Evolutionary conservation across 1,140 invertebrate genomes (phyloP), one percentile per base, ranked within the genome.

Genomic region (Chironomus tepperi): DNA sequence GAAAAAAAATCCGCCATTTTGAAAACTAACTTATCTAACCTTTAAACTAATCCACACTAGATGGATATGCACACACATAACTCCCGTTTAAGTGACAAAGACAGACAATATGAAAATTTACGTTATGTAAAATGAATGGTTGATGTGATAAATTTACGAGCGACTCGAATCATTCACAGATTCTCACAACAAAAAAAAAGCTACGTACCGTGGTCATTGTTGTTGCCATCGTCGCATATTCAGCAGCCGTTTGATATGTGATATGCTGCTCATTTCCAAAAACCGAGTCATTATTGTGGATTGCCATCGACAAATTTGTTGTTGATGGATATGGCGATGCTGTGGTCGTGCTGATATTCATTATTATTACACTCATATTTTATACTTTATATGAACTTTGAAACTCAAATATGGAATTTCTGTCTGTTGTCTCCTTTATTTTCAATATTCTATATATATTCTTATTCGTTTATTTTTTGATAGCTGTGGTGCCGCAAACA

Each of bases 371-470:
- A 57, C 47, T 57, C 12, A 12, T 57, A 57, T 57, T 57, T 57
- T 57, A 57, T 34, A 34, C 24, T 2, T 2, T 34, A 34, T 34
- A 34, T 5, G 24, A 57, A 57, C 47, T 57, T 57, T 57, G 47
- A 12, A 57, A 15, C 12, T 57, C 47, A 57, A 57, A 57, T n/a
- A 57, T 57, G 47, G n/a, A 57, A n/a, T 57, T n/a, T n/a, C n/a
- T 57, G 47, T 57, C 47, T 57, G 47, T 57, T n/a, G 47, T 34
- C 47, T 57, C 12, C 47, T 57, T n/a, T 57, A 57, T n/a, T 57
- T 57, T 57, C 5, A 15, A n/a, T n/a, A n/a, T 57, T 57, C n/a
- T 15, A 1, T 57, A 15, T 12, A 15, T 57, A 12, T 57, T 57
- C 43, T 47, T 47, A 47, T 15, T 57, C 47, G 47, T 57, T 15